Evolutionary conservation across 2,888 invertebrate genomes (phyloP).

Genomic region (Nomada goodeniana): DNA sequence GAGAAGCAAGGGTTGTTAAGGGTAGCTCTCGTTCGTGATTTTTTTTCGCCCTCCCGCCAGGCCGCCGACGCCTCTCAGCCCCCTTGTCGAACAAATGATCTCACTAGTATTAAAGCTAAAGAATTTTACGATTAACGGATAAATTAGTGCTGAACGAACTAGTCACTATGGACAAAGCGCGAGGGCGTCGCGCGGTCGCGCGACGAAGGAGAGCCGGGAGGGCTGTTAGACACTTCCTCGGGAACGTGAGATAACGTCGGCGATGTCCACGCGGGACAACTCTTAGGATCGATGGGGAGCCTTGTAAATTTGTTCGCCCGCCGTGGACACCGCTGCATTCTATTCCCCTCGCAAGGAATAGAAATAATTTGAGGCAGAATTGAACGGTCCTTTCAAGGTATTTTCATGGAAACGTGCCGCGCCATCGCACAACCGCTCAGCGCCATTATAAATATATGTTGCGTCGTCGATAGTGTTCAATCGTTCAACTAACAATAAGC

Average conservation of each 20-base stretch:
- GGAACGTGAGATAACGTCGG: background rate
- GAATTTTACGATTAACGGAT: conserved; percentile 38
- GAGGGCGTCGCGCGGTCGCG: conserved; percentile 28
- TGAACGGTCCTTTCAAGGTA: background rate
- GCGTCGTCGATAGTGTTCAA: too few relatives aligned
- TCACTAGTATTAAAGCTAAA: conserved; percentile 79
- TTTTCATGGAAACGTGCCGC: background rate
- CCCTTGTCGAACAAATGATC: conserved; percentile 77
- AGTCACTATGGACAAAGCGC: conserved; percentile 47
- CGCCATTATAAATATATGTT: too few relatives aligned
- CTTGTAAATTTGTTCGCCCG: background rate
- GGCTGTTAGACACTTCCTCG: background rate
- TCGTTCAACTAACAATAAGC: too few relatives aligned
- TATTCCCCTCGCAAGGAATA: background rate
- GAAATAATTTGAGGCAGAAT: conserved; percentile 10
- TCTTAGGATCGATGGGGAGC: background rate
- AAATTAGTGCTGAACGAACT: conserved; percentile 55
- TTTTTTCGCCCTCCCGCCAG: background rate
- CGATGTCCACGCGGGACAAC: background rate
- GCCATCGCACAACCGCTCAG: too few relatives aligned
- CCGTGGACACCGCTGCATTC: conserved; percentile 9
- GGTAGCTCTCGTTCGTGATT: background rate
- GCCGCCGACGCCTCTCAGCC: conserved; percentile 65
- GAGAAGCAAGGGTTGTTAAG: background rate
- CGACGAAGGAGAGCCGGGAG: background rate